phyloP scores from a whole-genome alignment of 2,888 invertebrate genomes.

The Schrankia costaestrigalis region DNA sequence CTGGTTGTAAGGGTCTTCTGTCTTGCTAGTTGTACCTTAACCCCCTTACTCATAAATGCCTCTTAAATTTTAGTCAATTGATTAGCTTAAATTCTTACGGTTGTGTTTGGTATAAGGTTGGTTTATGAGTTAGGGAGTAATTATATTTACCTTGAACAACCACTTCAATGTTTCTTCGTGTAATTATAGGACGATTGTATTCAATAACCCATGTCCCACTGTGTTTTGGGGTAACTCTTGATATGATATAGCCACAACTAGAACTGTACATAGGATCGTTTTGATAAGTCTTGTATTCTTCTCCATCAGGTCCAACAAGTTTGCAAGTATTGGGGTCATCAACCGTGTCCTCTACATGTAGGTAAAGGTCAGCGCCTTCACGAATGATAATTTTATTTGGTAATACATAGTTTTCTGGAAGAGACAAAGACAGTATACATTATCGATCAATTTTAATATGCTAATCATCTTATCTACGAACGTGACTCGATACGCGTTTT shows the following conservation, averaged over 20 bases:
- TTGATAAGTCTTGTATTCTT: conserved; percentile 16
- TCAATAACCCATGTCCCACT: conserved; percentile 54
- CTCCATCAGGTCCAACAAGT: conserved; percentile 40
- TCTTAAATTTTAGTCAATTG: too few species aligned
- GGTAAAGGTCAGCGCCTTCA: conserved; percentile 48
- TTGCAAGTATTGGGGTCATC: conserved; percentile 44
- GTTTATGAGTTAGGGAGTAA: background rate
- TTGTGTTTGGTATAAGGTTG: too few species aligned
- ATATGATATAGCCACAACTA: conserved; percentile 51
- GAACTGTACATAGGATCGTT: conserved; percentile 33
- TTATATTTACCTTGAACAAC: conserved; percentile 47
- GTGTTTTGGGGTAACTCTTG: conserved; percentile 29
- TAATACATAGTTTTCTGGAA: conserved; percentile 16
- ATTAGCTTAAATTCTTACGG: too few species aligned
- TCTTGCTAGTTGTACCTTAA: too few species aligned
- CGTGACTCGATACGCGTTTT: conserved; percentile 58
- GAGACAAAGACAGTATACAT: conserved; percentile 18
- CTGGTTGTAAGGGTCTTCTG: too few species aligned
- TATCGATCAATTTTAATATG: conserved; percentile 24
- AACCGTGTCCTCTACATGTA: conserved; percentile 45
- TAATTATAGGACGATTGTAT: conserved; percentile 46
- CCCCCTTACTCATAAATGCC: too few species aligned
- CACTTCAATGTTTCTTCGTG: conserved; percentile 45
- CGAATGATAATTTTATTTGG: conserved; percentile 31
- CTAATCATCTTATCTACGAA: conserved; percentile 47